Conservation (phyloP, 2,113 vertebrate species). For the Pristiophorus japonicus region DNA sequence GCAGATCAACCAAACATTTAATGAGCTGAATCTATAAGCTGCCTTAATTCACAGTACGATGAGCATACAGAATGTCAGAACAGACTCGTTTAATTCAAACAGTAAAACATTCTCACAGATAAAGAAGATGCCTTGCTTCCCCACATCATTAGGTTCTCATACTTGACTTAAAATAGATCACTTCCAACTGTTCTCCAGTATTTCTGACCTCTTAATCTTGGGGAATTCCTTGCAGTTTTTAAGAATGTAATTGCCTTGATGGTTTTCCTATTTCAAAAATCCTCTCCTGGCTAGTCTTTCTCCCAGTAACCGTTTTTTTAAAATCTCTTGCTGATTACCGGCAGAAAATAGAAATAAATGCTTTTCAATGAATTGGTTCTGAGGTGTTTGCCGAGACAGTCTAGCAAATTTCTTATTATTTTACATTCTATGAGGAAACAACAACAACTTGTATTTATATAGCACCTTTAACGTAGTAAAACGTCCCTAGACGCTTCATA, state of each 20-base stretch:
- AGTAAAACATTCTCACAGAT: background rate
- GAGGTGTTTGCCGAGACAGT: background rate
- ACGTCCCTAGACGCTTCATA: too few relatives aligned
- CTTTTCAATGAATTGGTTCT: background rate
- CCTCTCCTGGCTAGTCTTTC: background rate
- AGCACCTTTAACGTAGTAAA: too few relatives aligned
- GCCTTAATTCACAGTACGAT: background rate
- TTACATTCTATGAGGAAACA: background rate
- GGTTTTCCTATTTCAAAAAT: background rate
- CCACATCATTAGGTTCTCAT: background rate
- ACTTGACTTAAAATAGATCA: background rate
- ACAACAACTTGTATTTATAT: too few relatives aligned
- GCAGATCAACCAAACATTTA: too few relatives aligned
- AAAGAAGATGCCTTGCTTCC: background rate
- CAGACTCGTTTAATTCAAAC: background rate
- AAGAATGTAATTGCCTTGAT: background rate
- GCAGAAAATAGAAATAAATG: background rate
- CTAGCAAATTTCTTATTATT: background rate
- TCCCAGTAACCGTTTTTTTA: background rate
- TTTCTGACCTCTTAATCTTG: background rate
- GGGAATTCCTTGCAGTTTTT: background rate
- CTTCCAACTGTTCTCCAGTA: background rate
- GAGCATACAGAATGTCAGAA: background rate
- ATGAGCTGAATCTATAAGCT: background rate
- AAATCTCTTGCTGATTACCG: background rate